Evolutionary conservation across 2,113 vertebrate genomes (phyloP).

Genomic region (Megaceryle torquata): DNA sequence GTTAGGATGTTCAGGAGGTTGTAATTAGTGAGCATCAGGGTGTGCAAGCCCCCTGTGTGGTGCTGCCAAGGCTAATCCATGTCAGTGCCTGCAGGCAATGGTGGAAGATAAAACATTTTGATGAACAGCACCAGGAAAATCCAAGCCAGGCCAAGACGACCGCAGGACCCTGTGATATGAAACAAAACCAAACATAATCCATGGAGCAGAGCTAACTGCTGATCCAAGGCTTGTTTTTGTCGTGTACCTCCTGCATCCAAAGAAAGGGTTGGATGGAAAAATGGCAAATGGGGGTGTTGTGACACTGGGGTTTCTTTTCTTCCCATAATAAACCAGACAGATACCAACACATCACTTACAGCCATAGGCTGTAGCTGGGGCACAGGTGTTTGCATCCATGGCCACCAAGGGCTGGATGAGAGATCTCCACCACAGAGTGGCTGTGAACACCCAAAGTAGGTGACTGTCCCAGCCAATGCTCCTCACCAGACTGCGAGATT

Average conservation of each 20-base stretch:
- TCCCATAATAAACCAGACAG: neutral
- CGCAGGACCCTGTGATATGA: neutral
- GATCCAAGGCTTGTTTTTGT: neutral
- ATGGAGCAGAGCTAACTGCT: neutral
- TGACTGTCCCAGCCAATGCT: neutral
- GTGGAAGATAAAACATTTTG: constrained; percentile 44
- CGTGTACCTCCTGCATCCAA: neutral
- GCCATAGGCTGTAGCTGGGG: neutral
- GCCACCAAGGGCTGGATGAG: neutral
- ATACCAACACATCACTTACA: neutral
- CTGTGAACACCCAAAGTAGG: neutral
- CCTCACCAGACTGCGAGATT: neutral
- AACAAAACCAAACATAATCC: neutral
- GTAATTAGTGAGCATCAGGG: constrained; percentile 57
- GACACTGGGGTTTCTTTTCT: neutral
- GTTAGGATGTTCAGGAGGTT: constrained; percentile 37
- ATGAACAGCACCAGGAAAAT: constrained; percentile 5
- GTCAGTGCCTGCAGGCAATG: constrained; percentile 26
- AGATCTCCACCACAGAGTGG: neutral
- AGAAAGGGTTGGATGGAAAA: neutral
- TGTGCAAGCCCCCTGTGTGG: neutral
- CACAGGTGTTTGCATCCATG: accelerated
- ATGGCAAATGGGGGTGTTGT: neutral
- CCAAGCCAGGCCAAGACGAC: neutral
- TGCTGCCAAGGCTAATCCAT: constrained; percentile 49